phyloP scores from a whole-genome alignment of 2,888 invertebrate genomes.

The Vesta saturnalis region DNA sequence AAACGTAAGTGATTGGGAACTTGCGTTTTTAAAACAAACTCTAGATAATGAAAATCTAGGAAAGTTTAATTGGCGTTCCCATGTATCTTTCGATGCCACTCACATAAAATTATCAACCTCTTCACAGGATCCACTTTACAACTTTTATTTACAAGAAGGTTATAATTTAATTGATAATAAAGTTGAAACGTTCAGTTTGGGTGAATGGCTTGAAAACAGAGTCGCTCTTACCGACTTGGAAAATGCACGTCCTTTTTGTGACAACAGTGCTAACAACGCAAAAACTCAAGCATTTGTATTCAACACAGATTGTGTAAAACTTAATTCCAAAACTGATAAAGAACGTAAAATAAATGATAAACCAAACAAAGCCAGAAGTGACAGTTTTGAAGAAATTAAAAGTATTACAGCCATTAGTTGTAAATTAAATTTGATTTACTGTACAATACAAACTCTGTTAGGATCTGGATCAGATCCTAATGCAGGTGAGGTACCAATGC shows the following conservation, averaged over 20 bases:
- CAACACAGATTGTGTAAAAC: conserved; percentile 25
- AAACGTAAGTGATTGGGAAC: conserved; percentile 56
- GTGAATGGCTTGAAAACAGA: not conserved
- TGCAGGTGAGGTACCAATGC: conserved; percentile 53
- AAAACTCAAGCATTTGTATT: conserved; percentile 33
- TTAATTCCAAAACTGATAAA: too few relatives aligned
- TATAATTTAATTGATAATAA: too few relatives aligned
- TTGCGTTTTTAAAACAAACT: conserved; percentile 65
- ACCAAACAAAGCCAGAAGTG: too few relatives aligned
- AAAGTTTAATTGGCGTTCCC: conserved; percentile 63
- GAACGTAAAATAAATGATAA: too few relatives aligned
- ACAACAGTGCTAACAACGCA: too few relatives aligned
- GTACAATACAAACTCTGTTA: conserved; percentile 52
- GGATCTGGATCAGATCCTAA: conserved; percentile 56
- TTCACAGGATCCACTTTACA: too few relatives aligned
- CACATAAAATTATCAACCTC: too few relatives aligned
- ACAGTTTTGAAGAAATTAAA: too few relatives aligned
- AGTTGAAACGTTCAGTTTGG: too few relatives aligned
- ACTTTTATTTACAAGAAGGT: too few relatives aligned
- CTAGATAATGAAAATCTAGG: conserved; percentile 74
- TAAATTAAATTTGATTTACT: too few relatives aligned
- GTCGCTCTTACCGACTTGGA: not conserved
- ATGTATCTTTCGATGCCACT: conserved; percentile 43
- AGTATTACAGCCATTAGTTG: too few relatives aligned
- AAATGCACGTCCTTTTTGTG: conserved; percentile 9